Base-by-base conservation (phyloP, 2,888 invertebrate genomes). In the Hirudinaria manillensis region DNA sequence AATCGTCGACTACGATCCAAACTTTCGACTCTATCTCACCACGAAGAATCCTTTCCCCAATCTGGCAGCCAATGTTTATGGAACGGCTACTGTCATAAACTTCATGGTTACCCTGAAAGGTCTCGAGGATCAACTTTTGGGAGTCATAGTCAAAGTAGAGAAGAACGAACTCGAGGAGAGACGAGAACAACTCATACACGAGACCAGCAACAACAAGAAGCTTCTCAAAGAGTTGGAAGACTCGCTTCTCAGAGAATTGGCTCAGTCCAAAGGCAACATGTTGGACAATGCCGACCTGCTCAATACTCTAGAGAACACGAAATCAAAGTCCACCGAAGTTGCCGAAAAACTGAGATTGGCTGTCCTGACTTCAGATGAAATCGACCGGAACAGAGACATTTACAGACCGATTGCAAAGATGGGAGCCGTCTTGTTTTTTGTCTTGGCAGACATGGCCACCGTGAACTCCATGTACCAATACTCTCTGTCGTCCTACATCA, bases 381-480 rank as follows among this genome's bases (percentile, higher is more conserved):
- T 95, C 78, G 93, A 94, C 82, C 88, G 89, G 75, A 86, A 93
- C 0, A 88, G 94, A 70, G 92, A 94, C 80, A 92, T 92, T 0
- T 95, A 95, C 86, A 88, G 93, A 38, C 89, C 92, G 0, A 93
- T 91, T 0, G 93, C 94, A 0, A 90, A 89, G 80, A 89, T 94
- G 74, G 94, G 94, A 7, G 93, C 94, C 6, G 91, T 94, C 73
- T 87, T 95, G 71, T 95, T 94, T 86, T 95, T 94, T 83, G 93
- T 94, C 0, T 86, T 95, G 32, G 90, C 93, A 0, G 93, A 94
- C 83, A 92, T 95, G 93, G 91, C 93, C 0, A 89, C 89, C 0
- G 92, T 95, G 3, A 93, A 93, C 84, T 86, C 89, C 53, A 94
- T 95, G 94, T 95, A 95, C 83, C 94, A 94, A 82, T 94, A 94